Percentiles rank a stretch among this genome's conserved stretches.
Evolutionary conservation across 2,797 vertebrate genomes (phyloP).

Genomic region (Anguilla anguilla): DNA sequence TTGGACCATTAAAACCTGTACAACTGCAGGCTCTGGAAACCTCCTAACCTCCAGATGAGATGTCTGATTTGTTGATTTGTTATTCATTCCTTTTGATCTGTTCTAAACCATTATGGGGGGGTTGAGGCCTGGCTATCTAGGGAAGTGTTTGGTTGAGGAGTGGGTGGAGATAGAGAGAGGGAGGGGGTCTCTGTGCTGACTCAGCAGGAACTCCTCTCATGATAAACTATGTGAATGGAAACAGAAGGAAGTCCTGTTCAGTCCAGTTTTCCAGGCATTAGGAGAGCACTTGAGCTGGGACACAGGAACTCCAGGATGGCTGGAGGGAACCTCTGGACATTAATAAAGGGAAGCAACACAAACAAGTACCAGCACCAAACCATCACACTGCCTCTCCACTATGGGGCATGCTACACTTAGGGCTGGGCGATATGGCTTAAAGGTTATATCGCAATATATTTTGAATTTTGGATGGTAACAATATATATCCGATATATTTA

Average conservation of each 20-base stretch:
- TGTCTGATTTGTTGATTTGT: neutral
- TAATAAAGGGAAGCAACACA: neutral
- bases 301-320: too few relatives aligned
- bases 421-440: too few relatives aligned
- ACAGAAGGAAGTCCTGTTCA: neutral
- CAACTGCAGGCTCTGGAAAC: neutral
- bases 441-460: too few relatives aligned
- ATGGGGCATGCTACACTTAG: too few relatives aligned
- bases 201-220: neutral
- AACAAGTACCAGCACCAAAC: neutral
- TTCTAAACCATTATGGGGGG: neutral
- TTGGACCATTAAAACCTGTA: neutral
- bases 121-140: neutral
- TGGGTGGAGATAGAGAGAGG: neutral
- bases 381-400: neutral
- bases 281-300: neutral
- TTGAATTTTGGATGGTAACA: too few relatives aligned
- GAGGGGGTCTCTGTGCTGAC: neutral
- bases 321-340: too few relatives aligned
- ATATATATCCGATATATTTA: too few relatives aligned
- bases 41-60: neutral
- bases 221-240: neutral
- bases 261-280: neutral
- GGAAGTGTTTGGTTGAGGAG: neutral
- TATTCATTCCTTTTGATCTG: neutral